phyloP scores from a whole-genome alignment of 2,113 vertebrate species.

The Ptilorrhoa leucosticta region DNA sequence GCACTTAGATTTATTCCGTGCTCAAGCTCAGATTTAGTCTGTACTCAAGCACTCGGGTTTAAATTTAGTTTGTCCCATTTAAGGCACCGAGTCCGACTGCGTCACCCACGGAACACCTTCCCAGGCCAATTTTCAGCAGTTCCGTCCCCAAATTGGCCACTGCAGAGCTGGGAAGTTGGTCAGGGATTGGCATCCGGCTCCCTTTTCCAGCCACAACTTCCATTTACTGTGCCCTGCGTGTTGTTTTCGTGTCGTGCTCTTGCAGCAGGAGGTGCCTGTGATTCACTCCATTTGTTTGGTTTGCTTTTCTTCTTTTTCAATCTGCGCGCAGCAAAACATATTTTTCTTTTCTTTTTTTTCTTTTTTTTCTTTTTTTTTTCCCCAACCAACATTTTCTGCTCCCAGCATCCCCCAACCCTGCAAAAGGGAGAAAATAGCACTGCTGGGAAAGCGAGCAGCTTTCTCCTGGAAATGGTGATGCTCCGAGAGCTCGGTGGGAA shows the following conservation, averaged over 20 bases:
- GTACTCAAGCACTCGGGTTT: not conserved
- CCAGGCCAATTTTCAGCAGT: not conserved
- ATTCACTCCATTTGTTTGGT: constrained; percentile 22
- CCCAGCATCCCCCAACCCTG: not conserved
- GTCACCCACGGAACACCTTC: not conserved
- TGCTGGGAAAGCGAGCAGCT: constrained; percentile 41
- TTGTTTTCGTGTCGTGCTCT: not conserved
- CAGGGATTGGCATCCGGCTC: not conserved
- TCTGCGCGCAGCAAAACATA: not conserved
- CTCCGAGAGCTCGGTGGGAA: constrained; percentile 11
- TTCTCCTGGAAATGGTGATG: constrained; percentile 64
- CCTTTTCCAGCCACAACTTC: not conserved
- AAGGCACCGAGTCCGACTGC: rapidly evolving
- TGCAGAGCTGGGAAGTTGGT: not conserved
- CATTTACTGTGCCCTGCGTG: not conserved
- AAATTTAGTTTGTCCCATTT: not conserved
- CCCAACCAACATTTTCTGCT: not conserved
- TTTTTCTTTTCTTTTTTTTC: not conserved
- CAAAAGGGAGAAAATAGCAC: not conserved
- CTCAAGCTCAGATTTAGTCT: not conserved
- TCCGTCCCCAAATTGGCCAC: not conserved
- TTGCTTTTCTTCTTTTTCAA: constrained; percentile 2
- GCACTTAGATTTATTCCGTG: not conserved
- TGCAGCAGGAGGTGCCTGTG: not conserved
- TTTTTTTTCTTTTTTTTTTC: not conserved